Evolutionary conservation across 1,140 invertebrate species (phyloP).

Genomic region (Venturia canescens): DNA sequence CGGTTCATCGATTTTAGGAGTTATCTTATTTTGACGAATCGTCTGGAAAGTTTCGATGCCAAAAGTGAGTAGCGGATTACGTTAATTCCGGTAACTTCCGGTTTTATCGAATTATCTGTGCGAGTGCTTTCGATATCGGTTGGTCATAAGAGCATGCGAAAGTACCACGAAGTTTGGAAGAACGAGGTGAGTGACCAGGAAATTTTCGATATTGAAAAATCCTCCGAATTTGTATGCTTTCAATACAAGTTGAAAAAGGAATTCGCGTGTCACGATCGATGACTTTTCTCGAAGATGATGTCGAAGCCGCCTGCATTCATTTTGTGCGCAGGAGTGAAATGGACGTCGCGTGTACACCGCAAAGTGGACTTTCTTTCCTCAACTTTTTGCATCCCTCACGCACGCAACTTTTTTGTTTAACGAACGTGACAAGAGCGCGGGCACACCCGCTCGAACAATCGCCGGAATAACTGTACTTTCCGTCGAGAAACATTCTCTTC

Average conservation of each 20-base stretch:
- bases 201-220: no score
- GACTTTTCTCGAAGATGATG: background rate
- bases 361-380: background rate
- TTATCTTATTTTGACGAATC: no score
- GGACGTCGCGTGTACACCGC: background rate
- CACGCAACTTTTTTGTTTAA: constrained; percentile 55
- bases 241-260: background rate
- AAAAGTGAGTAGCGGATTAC: no score
- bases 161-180: no score
- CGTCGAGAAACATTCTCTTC: background rate
- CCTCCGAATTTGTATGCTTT: background rate
- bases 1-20: no score
- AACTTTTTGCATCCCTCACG: constrained; percentile 32
- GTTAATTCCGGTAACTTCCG: no score
- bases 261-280: background rate
- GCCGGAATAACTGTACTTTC: constrained; percentile 40
- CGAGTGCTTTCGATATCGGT: no score
- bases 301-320: background rate
- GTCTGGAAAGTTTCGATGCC: no score
- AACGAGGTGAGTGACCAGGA: no score
- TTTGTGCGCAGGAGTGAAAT: background rate
- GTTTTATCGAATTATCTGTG: no score
- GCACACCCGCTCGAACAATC: constrained; percentile 22
- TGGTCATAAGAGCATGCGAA: no score
- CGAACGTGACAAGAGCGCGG: background rate